Evolutionary conservation across 1,140 invertebrate species (phyloP), one percentile per base, ranked within the genome.

Genomic region (Ips typographus): DNA sequence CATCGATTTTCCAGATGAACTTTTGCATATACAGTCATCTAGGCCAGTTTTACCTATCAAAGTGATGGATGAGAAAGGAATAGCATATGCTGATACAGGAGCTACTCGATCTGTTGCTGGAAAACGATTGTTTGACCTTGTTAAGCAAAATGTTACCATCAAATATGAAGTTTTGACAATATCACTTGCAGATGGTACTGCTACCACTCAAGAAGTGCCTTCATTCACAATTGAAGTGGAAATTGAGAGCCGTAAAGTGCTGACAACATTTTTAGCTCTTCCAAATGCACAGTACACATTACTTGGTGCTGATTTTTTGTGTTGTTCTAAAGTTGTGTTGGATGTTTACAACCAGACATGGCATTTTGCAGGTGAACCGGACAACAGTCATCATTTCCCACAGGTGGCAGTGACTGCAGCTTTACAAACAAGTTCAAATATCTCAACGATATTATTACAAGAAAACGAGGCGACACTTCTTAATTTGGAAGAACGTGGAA

Each of bases 251-350:
- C 22, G 22, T 22, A 22, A 8, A 55, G 36, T 5, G 36, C 7
- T 55, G 5, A 7, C 52, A 55, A 55, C 52, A 8, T 55, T 55
- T 37, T 4, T 55, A 7, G 52, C 36, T 36, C 36, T 55, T 5
- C 52, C 52, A 7, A 55, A 55, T 55, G 52, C 52, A 8, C 6
- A 55, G 36, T 5, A 55, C 37, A 55, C 52, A 5, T 37, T 55
- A 36, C 37, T 37, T 8, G 52, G 52, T 55, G 36, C 36, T 55
- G 52, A 55, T 37, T 55, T 55, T 36, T 36, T 55, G 36, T 5
- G 36, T 7, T 8, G 36, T 4, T 5, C 52, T 37, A 4, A 5
- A 7, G 36, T 55, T 5, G 52, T 55, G 4, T 36, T 55, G 5
- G 36, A 7, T 55, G 5, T 55, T 7, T 36, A 5, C 4, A 5